These are phyloP conservation scores for Microplitis mediator DNA, from an alignment of 1,140 invertebrate genomes.

Conservation along the genomic window DNA sequence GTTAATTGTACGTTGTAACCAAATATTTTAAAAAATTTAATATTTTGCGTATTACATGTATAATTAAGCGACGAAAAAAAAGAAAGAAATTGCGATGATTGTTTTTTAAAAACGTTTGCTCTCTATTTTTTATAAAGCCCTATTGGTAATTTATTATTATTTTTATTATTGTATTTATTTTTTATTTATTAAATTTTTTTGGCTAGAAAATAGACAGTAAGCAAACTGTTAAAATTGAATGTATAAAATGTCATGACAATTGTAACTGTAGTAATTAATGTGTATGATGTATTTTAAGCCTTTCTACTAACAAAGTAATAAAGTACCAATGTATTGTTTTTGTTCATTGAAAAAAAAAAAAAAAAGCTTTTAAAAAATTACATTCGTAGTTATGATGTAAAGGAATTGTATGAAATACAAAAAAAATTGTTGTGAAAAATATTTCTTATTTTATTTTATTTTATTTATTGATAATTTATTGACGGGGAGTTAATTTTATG, in stretches of 20 bases:
- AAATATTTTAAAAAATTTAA: slow-evolving; percentile 53
- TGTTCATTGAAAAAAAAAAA: slow-evolving; percentile 38
- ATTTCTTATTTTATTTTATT: background rate
- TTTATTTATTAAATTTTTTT: slow-evolving; percentile 10
- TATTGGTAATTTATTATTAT: slow-evolving; percentile 16
- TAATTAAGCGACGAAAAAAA: slow-evolving; percentile 34
- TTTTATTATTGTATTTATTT: background rate
- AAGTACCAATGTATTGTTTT: slow-evolving; percentile 41
- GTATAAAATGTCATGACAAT: too few species aligned
- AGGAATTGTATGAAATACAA: slow-evolving; percentile 48
- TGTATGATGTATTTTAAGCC: slow-evolving; percentile 42
- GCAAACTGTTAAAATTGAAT: slow-evolving; percentile 18
- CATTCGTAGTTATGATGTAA: slow-evolving; percentile 38
- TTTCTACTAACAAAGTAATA: slow-evolving; percentile 41
- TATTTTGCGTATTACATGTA: slow-evolving; percentile 54
- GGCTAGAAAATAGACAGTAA: slow-evolving; percentile 53
- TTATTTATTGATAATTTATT: slow-evolving; percentile 10
- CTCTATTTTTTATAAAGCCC: slow-evolving; percentile 59
- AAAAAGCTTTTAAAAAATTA: slow-evolving; percentile 28
- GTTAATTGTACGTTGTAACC: slow-evolving; percentile 51
- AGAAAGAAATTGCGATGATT: slow-evolving; percentile 34
- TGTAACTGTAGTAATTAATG: slow-evolving; percentile 1
- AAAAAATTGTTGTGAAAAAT: slow-evolving; percentile 37
- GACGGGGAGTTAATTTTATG: slow-evolving; percentile 37
- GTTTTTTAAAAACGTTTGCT: slow-evolving; percentile 48